These are phyloP conservation scores for Crocallis elinguaria DNA, from an alignment of 2,888 invertebrate species.

Conservation along the genomic window DNA sequence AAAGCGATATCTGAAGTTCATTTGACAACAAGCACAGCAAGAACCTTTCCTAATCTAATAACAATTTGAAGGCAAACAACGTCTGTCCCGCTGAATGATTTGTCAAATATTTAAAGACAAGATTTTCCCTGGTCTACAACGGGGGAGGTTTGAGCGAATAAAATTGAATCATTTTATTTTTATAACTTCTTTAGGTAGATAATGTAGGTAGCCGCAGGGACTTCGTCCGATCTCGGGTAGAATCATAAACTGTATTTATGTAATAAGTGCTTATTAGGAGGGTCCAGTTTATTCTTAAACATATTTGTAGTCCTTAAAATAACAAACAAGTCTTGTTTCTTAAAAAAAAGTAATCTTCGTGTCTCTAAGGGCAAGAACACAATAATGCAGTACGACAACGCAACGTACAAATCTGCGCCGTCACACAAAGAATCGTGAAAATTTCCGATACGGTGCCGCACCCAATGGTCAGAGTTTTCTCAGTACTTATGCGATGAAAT, in stretches of 20 bases:
- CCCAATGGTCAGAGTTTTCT: too few relatives aligned
- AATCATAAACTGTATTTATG: background rate
- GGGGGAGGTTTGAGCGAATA: constrained; percentile 44
- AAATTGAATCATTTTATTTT: constrained; percentile 53
- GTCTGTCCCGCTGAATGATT: constrained; percentile 48
- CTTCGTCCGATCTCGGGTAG: background rate
- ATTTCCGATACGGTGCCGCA: too few relatives aligned
- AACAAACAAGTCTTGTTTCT: too few relatives aligned
- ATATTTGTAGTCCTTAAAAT: too few relatives aligned
- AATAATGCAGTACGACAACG: too few relatives aligned
- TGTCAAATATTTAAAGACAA: constrained; percentile 64
- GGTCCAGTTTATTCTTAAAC: too few relatives aligned
- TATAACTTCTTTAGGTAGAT: constrained; percentile 46
- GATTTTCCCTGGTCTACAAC: constrained; percentile 49
- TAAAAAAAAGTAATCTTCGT: too few relatives aligned
- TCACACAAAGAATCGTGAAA: too few relatives aligned
- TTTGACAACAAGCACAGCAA: constrained; percentile 3
- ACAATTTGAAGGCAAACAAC: constrained; percentile 45
- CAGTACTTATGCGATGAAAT: too few relatives aligned
- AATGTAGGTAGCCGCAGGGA: constrained; percentile 12
- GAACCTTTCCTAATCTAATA: constrained; percentile 23
- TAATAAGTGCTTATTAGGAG: too few relatives aligned
- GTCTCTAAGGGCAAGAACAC: too few relatives aligned
- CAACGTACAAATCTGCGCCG: too few relatives aligned
- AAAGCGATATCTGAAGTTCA: background rate